These are phyloP conservation scores for Gastrophysa polygoni DNA, from an alignment of 2,888 invertebrate genomes.

Conservation along the genomic window DNA sequence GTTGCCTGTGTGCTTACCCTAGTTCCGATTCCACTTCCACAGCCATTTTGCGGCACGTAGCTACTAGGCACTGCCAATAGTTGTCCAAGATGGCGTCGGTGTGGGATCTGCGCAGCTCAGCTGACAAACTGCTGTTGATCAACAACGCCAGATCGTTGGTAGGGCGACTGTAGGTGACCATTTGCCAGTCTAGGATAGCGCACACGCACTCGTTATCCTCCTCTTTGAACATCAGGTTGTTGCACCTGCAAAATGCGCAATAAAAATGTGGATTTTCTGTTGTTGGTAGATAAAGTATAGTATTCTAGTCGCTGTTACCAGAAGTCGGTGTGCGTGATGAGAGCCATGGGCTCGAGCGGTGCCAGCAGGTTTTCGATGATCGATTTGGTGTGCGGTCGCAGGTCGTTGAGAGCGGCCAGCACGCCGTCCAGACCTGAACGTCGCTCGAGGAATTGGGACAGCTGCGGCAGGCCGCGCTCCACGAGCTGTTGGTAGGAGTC, in stretches of 20 bases:
- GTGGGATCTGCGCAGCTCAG: constrained; percentile 70
- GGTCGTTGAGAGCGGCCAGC: constrained; percentile 64
- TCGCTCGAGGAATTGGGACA: constrained; percentile 73
- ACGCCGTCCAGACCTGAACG: constrained; percentile 69
- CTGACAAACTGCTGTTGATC: constrained; percentile 74
- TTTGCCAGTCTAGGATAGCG: constrained; percentile 82
- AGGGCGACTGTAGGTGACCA: constrained; percentile 78
- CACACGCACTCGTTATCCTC: constrained; percentile 63
- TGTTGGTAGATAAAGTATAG: too few relatives aligned
- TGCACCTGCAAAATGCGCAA: constrained; percentile 62
- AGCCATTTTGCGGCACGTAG: constrained; percentile 65
- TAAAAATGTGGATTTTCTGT: too few relatives aligned
- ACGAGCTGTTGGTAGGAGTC: constrained; percentile 81
- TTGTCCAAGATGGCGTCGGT: constrained; percentile 70
- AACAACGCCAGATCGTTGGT: constrained; percentile 80
- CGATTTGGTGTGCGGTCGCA: constrained; percentile 72
- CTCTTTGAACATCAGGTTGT: constrained; percentile 74
- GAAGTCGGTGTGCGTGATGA: constrained; percentile 83
- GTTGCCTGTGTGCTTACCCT: constrained; percentile 40
- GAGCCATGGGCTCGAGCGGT: constrained; percentile 74
- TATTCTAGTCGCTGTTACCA: constrained; percentile 65
- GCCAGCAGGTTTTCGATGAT: constrained; percentile 73
- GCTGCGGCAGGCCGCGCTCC: constrained; percentile 76
- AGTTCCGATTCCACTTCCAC: constrained; percentile 66
- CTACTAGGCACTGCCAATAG: constrained; percentile 71